phyloP scores from a whole-genome alignment of 2,113 vertebrate species.

The Tor tambroides region DNA sequence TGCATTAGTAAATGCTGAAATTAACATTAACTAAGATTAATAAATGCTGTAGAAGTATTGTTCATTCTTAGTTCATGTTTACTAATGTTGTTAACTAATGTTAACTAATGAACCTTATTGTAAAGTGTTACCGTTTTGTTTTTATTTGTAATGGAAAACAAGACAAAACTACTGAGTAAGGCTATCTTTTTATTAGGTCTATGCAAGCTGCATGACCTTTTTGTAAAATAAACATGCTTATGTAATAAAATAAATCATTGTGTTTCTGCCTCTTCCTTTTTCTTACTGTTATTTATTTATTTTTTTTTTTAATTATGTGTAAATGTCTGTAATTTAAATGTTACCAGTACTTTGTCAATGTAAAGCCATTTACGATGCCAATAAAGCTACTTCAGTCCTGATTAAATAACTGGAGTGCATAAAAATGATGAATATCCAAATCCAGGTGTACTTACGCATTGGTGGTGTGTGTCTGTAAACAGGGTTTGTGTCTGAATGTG shows the following conservation, averaged over 20 bases:
- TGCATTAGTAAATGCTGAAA: too few species aligned
- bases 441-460: not conserved
- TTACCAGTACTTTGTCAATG: not conserved
- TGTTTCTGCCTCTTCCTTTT: not conserved
- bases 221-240: not conserved
- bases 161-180: too few species aligned
- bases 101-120: too few species aligned
- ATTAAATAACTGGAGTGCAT: not conserved
- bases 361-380: not conserved
- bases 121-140: too few species aligned
- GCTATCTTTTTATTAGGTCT: not conserved
- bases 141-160: too few species aligned
- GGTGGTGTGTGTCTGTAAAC: conserved; percentile 14
- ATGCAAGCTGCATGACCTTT: not conserved
- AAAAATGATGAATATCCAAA: not conserved
- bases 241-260: not conserved
- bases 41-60: too few species aligned
- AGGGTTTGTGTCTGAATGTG: conserved; percentile 78
- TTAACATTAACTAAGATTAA: too few species aligned
- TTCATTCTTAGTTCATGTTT: too few species aligned
- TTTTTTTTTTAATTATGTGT: too few species aligned
- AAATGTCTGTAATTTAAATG: not conserved
- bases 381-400: not conserved
- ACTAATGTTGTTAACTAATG: too few species aligned
- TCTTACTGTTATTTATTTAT: not conserved